Evolutionary conservation across 2,797 vertebrate species (phyloP), one percentile per base, ranked within the genome.

Genomic region (Onychomys arenicola): DNA sequence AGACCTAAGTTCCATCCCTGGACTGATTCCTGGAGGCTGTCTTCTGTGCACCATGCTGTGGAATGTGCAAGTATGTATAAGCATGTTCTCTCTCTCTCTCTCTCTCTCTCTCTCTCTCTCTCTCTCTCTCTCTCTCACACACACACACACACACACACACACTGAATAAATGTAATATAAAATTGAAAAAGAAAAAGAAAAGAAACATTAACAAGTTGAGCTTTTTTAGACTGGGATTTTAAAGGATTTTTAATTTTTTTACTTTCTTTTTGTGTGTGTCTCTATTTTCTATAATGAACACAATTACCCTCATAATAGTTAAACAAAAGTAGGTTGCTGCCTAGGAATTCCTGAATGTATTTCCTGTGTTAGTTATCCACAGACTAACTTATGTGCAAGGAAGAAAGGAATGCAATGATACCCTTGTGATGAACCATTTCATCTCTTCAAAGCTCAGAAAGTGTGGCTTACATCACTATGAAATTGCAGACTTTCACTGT

Each of bases 401-500:
- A 19, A 78, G 55, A 85, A 84, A 91, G 23, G 59, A 77, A 52
- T 46, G 49, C n/a, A 52, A 78, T 43, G 81, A 5, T 16, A 25
- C 0, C n/a, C 37, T 23, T 75, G 13, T 49, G 25, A 85, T 40
- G 57, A 25, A n/a, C 34, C 49, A 75, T 52, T 76, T 81, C 11
- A 52, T 5, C 94, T 93, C 43, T 89, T 93, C n/a, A 61, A 52
- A 77, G 49, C 89, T 94, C 46, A 95, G 49, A 97, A 93, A 78
- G 63, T 46, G 59, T 4, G 96, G 75, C 63, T 95, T 63, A 17
- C 4, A 34, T 96, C 57, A 32, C 88, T 43, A 82, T 71, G 93
- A 95, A 94, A 90, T 93, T 40, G 6, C 87, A 86, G 89, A 23
- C 90, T 96, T 85, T 96, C 87, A 75, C 89, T 71, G 49, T 93